These are phyloP conservation scores for Hiodon tergisus DNA, from an alignment of 2,113 vertebrate genomes.

Conservation along the genomic window DNA sequence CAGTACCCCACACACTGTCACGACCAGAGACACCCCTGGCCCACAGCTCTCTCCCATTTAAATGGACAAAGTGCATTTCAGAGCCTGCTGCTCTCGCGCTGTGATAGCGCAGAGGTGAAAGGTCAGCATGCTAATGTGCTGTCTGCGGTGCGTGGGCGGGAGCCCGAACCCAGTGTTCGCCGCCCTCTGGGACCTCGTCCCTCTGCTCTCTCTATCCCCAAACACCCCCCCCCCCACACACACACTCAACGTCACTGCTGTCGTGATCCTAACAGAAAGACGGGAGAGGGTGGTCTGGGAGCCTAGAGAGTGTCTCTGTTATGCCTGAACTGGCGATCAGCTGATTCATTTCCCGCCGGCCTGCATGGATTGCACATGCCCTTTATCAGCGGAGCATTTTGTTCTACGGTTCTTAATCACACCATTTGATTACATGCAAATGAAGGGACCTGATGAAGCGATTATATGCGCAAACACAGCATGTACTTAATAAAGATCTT, in stretches of 20 bases:
- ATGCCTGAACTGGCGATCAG: slow-evolving; percentile 27
- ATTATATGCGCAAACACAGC: slow-evolving; percentile 41
- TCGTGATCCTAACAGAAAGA: not conserved
- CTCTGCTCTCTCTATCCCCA: not conserved
- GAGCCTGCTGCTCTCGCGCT: not conserved
- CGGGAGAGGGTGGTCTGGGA: not conserved
- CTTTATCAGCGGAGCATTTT: slow-evolving; percentile 37
- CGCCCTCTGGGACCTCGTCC: not conserved
- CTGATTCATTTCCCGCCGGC: slow-evolving; percentile 48
- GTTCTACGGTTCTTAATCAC: slow-evolving; percentile 41
- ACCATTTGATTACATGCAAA: slow-evolving; percentile 62
- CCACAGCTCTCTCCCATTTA: too few species aligned
- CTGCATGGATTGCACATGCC: slow-evolving; percentile 35
- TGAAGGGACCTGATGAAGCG: slow-evolving; percentile 50
- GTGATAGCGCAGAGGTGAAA: not conserved
- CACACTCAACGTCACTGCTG: not conserved
- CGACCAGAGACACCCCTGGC: too few species aligned
- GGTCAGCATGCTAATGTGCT: slow-evolving; percentile 6
- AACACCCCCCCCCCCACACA: not conserved
- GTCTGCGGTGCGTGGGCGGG: too few species aligned
- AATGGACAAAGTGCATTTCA: too few species aligned
- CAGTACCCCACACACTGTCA: too few species aligned
- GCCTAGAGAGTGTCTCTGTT: not conserved
- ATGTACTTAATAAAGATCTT: slow-evolving; percentile 52
- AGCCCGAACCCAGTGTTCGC: too few species aligned